phyloP scores from a whole-genome alignment of 2,888 invertebrate genomes.

The Pemphredon lugubris region DNA sequence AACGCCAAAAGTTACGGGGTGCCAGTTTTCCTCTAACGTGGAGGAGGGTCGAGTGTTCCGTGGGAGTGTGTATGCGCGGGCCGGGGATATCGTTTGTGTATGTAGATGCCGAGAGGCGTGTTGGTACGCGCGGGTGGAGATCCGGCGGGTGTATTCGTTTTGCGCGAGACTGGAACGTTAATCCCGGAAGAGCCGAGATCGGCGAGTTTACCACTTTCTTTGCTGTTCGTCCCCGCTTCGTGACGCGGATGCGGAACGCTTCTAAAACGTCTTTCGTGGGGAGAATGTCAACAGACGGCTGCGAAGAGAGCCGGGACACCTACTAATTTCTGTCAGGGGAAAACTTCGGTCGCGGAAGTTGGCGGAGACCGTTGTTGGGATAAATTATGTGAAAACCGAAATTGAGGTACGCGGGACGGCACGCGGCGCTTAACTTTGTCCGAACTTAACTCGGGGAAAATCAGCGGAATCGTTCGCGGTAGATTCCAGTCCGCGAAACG shows the following conservation, averaged over 20 bases:
- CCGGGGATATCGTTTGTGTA: conserved; percentile 7
- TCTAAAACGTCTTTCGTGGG: conserved; percentile 26
- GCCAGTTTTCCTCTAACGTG: conserved; percentile 23
- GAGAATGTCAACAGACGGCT: conserved; percentile 43
- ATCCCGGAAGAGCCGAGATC: conserved; percentile 58
- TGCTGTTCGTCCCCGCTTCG: conserved; percentile 48
- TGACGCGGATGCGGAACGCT: conserved; percentile 49
- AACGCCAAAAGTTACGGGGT: conserved; percentile 16
- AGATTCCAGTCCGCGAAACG: background rate
- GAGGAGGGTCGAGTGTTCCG: conserved; percentile 28
- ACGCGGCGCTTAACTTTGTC: conserved; percentile 41
- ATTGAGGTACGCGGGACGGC: conserved; percentile 43
- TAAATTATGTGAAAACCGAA: conserved; percentile 56
- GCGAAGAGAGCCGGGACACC: conserved; percentile 32
- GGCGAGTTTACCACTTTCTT: conserved; percentile 57
- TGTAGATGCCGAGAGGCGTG: conserved; percentile 14
- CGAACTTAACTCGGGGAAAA: conserved; percentile 33
- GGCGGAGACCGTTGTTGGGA: conserved; percentile 31
- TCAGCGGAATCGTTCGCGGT: background rate
- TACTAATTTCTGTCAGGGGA: conserved; percentile 50
- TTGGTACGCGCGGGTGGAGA: conserved; percentile 11
- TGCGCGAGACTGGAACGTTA: conserved; percentile 55
- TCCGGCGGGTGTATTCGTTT: conserved; percentile 42
- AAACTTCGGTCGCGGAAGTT: conserved; percentile 42
- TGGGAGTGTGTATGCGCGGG: conserved; percentile 15